Conservation (phyloP, 1,140 invertebrate species). For the Drosophila auraria region DNA sequence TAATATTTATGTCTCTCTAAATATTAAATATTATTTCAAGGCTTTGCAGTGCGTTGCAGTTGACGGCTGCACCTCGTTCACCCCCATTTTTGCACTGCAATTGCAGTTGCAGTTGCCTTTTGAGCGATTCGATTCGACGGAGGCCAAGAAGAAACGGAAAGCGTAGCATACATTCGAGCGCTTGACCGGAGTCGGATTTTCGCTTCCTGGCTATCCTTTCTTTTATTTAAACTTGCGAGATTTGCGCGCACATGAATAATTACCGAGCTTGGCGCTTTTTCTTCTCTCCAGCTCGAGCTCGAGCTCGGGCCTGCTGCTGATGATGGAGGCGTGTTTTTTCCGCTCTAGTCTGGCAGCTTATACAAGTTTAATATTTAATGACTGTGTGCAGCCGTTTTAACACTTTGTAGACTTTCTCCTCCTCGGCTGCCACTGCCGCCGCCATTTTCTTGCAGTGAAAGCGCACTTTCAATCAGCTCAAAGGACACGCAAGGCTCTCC, state of each 20-base stretch:
- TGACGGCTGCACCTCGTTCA: constrained; percentile 7
- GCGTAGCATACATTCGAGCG: constrained; percentile 76
- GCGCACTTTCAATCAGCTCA: constrained; percentile 69
- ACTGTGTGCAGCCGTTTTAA: constrained; percentile 76
- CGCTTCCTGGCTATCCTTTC: constrained; percentile 60
- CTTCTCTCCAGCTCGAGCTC: constrained; percentile 2
- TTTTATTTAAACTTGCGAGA: constrained; percentile 71
- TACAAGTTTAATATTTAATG: constrained; percentile 80
- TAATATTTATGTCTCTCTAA: constrained; percentile 85
- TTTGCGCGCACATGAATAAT: constrained; percentile 65
- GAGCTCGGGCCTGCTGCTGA: constrained; percentile 17
- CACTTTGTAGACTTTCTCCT: constrained; percentile 70
- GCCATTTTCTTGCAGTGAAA: constrained; percentile 36
- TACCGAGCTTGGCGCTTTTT: constrained; percentile 16
- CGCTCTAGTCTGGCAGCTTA: constrained; percentile 58
- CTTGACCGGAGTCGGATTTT: constrained; percentile 57
- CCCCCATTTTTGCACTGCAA: neutral
- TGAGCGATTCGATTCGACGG: constrained; percentile 63
- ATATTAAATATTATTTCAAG: constrained; percentile 85
- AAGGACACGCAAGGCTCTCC: constrained; percentile 61
- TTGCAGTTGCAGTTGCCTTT: constrained; percentile 36
- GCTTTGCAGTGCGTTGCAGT: constrained; percentile 67
- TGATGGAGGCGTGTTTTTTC: constrained; percentile 32
- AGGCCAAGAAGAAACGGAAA: constrained; percentile 32
- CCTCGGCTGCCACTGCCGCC: neutral